Conservation (phyloP, 2,113 vertebrate species). For the Galbula dea region DNA sequence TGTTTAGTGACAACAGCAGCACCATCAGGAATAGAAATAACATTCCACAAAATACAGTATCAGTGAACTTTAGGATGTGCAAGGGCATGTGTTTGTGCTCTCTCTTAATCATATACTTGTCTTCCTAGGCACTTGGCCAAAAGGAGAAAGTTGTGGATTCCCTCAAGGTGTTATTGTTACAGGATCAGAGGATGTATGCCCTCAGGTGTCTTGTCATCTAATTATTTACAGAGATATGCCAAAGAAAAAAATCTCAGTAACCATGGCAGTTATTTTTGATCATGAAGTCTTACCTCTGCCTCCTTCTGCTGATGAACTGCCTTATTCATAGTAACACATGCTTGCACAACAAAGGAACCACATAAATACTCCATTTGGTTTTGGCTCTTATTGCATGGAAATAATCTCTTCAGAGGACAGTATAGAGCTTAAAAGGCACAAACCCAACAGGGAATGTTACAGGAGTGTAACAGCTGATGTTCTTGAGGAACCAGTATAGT, state of each 20-base stretch:
- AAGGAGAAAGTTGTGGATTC: slow-evolving; percentile 24
- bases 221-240: slow-evolving; percentile 34
- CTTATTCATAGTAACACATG: slow-evolving; percentile 1
- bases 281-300: background rate
- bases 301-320: background rate
- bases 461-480: slow-evolving; percentile 7
- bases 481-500: background rate
- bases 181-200: slow-evolving; percentile 28
- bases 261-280: slow-evolving; percentile 4
- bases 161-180: slow-evolving; percentile 32
- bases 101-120: slow-evolving; percentile 37
- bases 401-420: background rate
- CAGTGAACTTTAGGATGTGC: background rate
- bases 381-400: background rate
- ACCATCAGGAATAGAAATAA: background rate
- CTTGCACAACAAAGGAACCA: background rate
- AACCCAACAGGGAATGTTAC: background rate
- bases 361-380: background rate
- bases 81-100: background rate
- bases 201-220: slow-evolving; percentile 38
- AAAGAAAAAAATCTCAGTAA: slow-evolving; percentile 15
- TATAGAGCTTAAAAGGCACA: background rate
- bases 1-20: background rate
- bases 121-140: slow-evolving; percentile 52
- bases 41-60: background rate